phyloP scores from a whole-genome alignment of 2,888 invertebrate genomes.

The Hydrotaea diabolus region DNA sequence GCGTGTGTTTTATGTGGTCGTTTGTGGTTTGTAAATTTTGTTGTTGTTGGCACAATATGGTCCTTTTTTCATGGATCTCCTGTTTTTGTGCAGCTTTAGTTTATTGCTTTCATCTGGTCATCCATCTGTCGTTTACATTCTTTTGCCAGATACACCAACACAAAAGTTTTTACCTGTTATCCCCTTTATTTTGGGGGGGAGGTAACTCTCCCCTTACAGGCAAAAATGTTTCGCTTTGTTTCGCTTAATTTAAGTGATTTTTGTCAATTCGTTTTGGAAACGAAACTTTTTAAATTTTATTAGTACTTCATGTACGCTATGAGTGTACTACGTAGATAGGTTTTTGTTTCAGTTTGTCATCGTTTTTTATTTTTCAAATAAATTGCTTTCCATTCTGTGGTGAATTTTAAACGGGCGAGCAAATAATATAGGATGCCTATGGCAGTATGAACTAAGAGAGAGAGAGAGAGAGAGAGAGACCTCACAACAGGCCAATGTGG shows the following conservation, averaged over 20 bases:
- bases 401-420: not conserved
- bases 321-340: no score
- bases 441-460: no score
- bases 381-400: constrained; percentile 35
- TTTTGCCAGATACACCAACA: not conserved
- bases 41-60: constrained; percentile 43
- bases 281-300: not conserved
- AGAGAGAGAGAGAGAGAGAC: no score
- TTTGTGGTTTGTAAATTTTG: constrained; percentile 50
- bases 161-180: not conserved
- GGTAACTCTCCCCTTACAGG: not conserved
- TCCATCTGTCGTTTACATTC: constrained; percentile 19
- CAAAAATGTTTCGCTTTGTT: not conserved
- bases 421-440: not conserved
- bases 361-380: constrained; percentile 19
- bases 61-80: constrained; percentile 27
- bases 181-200: no score
- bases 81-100: constrained; percentile 21
- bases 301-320: constrained; percentile 18
- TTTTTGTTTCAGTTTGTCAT: not conserved
- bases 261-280: constrained; percentile 24
- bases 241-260: constrained; percentile 45
- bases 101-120: constrained; percentile 38
- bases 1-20: constrained; percentile 16
- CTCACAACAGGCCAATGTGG: no score